These are phyloP conservation scores for Characodon lateralis DNA, from an alignment of 2,797 vertebrate genomes.

Conservation along the genomic window DNA sequence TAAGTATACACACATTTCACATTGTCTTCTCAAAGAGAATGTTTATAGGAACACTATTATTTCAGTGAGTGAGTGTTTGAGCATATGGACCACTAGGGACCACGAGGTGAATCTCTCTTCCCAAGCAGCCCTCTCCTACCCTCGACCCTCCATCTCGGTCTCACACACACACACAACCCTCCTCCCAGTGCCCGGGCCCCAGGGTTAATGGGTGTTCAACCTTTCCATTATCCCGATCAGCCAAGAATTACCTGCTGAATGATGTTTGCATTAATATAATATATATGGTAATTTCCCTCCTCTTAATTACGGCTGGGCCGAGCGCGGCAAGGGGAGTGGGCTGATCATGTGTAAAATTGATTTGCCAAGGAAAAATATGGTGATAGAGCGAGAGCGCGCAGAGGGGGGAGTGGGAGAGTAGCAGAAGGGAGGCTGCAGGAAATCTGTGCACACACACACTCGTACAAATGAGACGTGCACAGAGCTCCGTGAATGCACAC, in stretches of 20 bases:
- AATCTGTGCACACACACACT: slow-evolving; percentile 75
- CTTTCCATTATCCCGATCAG: slow-evolving; percentile 99
- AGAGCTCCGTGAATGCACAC: slow-evolving; percentile 45
- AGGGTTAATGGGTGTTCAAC: slow-evolving; percentile 99
- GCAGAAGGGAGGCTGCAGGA: slow-evolving; percentile 74
- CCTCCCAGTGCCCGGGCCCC: slow-evolving; percentile 89
- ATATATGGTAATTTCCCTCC: slow-evolving; percentile 99
- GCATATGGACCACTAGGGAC: slow-evolving; percentile 87
- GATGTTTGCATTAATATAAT: slow-evolving; percentile 99
- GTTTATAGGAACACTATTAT: slow-evolving; percentile 67
- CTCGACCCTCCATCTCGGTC: slow-evolving; percentile 60
- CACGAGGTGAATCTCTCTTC: slow-evolving; percentile 88
- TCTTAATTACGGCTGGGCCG: slow-evolving; percentile 99
- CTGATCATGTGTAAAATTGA: slow-evolving; percentile 99
- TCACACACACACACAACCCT: slow-evolving; percentile 43
- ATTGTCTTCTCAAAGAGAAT: slow-evolving; percentile 46
- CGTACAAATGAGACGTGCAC: slow-evolving; percentile 48
- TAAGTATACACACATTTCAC: slow-evolving; percentile 65
- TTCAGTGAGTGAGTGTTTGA: slow-evolving; percentile 55
- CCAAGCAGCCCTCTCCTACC: slow-evolving; percentile 80
- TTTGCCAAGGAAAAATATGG: slow-evolving; percentile 98
- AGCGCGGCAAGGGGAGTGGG: slow-evolving; percentile 97
- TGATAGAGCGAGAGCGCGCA: slow-evolving; percentile 89
- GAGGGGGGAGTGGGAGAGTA: slow-evolving; percentile 83
- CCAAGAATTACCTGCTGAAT: slow-evolving; percentile 99